A percentile compares a stretch with the other conserved stretches of the same genome.
Conservation (phyloP, 2,888 invertebrate genomes). For the Chelonus formosanus region DNA sequence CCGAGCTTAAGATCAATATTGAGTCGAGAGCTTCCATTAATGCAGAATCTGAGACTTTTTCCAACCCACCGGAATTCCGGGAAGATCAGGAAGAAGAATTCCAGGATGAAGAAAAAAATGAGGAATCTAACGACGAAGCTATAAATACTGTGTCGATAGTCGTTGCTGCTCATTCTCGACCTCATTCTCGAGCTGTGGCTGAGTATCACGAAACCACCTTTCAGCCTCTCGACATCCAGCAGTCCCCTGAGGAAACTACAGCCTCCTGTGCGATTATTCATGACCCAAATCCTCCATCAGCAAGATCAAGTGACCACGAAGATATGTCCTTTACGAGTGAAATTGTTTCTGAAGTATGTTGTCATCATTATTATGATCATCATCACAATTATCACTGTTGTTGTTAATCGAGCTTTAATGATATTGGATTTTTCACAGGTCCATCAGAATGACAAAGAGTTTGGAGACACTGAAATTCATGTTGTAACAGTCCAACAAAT, state of each 20-base stretch:
- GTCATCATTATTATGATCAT: not conserved
- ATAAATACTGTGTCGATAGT: slow-evolving; percentile 41
- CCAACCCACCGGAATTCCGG: slow-evolving; percentile 13
- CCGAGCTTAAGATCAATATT: slow-evolving; percentile 30
- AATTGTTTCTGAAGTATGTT: slow-evolving; percentile 27
- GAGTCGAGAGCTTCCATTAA: slow-evolving; percentile 28
- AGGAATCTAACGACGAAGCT: slow-evolving; percentile 8
- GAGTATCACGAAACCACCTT: slow-evolving; percentile 36
- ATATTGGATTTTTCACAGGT: not conserved
- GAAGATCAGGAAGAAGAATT: slow-evolving; percentile 9
- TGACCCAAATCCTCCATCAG: slow-evolving; percentile 16
- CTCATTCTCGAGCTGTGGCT: slow-evolving; percentile 44
- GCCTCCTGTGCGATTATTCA: slow-evolving; percentile 30
- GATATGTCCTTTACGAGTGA: slow-evolving; percentile 27
- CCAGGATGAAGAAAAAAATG: slow-evolving; percentile 12
- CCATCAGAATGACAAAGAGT: slow-evolving; percentile 22
- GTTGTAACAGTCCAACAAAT: slow-evolving; percentile 27
- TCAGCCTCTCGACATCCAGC: slow-evolving; percentile 37
- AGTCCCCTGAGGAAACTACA: slow-evolving; percentile 25
- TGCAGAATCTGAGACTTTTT: slow-evolving; percentile 21
- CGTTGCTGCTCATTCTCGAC: slow-evolving; percentile 44
- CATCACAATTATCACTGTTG: not conserved
- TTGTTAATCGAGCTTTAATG: not conserved
- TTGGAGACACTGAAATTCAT: slow-evolving; percentile 23
- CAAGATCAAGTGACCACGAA: slow-evolving; percentile 15